Evolutionary conservation across 2,113 vertebrate genomes (phyloP).

Genomic region (Asarcornis scutulata): DNA sequence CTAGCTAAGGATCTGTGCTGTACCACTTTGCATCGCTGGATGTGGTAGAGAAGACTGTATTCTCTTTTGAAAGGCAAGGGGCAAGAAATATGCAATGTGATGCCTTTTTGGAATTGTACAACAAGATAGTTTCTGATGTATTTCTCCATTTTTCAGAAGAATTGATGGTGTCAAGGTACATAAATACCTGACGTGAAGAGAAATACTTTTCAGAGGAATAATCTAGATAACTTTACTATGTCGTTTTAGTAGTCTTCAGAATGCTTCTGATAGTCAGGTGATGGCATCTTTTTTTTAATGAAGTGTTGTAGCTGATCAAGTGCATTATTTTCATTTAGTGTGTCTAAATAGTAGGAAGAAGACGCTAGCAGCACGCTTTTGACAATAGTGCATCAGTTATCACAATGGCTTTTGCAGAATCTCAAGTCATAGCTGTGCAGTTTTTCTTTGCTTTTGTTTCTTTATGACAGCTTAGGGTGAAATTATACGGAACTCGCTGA

Average conservation of each 20-base stretch:
- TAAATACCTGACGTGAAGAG: not conserved
- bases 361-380: not conserved
- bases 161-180: not conserved
- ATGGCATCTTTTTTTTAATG: not conserved
- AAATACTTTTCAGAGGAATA: not conserved
- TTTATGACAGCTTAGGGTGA: not conserved
- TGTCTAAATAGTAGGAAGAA: not conserved
- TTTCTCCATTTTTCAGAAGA: conserved; percentile 19
- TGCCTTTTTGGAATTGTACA: not conserved
- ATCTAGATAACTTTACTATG: not conserved
- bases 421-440: not conserved
- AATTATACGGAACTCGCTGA: not conserved
- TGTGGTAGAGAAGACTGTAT: not conserved
- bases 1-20: not conserved
- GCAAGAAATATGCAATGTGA: not conserved
- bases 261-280: not conserved
- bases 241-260: not conserved
- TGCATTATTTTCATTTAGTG: not conserved
- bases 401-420: not conserved
- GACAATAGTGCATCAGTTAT: not conserved
- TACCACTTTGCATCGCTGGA: not conserved
- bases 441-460: not conserved
- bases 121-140: not conserved
- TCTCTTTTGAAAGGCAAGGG: not conserved
- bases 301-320: not conserved